phyloP scores from a whole-genome alignment of 1,140 invertebrate species.

The Pantala flavescens region DNA sequence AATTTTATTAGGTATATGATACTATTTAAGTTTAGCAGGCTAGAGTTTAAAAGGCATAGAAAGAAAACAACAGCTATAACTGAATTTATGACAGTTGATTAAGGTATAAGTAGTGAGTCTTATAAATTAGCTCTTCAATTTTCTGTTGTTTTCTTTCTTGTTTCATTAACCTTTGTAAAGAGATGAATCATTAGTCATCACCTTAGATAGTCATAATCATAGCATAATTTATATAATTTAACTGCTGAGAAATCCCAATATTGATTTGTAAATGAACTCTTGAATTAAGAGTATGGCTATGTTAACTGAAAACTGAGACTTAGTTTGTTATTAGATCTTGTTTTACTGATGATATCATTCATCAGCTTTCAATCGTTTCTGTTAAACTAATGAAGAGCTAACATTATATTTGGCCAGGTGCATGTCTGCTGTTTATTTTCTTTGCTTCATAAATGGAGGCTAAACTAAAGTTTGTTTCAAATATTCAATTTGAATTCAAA shows the following conservation, averaged over 20 bases:
- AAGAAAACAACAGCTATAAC: constrained; percentile 16
- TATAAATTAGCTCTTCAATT: constrained; percentile 14
- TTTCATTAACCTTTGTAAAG: constrained; percentile 11
- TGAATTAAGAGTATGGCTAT: constrained; percentile 6
- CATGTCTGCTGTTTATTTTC: constrained; percentile 11
- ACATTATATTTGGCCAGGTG: constrained; percentile 10
- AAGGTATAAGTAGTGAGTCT: constrained; percentile 11
- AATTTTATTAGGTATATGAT: constrained; percentile 16
- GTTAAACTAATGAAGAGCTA: neutral
- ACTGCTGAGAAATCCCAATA: neutral
- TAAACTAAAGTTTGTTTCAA: constrained; percentile 10
- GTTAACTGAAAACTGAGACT: neutral
- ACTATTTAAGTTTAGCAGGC: constrained; percentile 16
- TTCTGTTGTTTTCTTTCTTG: constrained; percentile 16
- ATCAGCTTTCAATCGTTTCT: constrained; percentile 5
- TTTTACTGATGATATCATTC: neutral
- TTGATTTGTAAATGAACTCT: constrained; percentile 10
- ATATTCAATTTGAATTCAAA: constrained; percentile 8
- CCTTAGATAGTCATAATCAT: constrained; percentile 16
- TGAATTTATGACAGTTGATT: constrained; percentile 13
- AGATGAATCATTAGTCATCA: constrained; percentile 15
- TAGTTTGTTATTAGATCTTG: constrained; percentile 7
- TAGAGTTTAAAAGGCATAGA: constrained; percentile 15
- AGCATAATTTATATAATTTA: constrained; percentile 15
- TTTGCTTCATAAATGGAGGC: neutral